Base-by-base conservation (phyloP, 1,140 invertebrate species). In the Danaus plexippus region DNA sequence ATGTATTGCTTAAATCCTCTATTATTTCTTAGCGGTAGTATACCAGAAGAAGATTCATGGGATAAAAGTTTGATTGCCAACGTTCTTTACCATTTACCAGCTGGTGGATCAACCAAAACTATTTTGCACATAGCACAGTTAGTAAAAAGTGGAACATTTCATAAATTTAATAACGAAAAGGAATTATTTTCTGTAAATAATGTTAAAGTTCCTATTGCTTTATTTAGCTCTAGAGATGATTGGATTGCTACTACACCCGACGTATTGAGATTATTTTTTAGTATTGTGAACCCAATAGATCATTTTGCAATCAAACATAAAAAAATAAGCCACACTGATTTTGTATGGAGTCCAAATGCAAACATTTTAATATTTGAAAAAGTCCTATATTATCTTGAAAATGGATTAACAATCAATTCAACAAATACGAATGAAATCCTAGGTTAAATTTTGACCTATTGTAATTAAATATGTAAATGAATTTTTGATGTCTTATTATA, bases 41-140 rank as follows among this genome's bases (percentile, higher is more conserved):
- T 94, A 76, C 78, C 90, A 12, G 67, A 80, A n/a, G 88, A 92
- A 73, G 89, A 90, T 61, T 90, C 91, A 3, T 71, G 90, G 88
- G 57, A 88, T 61, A 68, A 89, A 11, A 68, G 45, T 57, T 76
- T 79, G 18, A 57, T 92, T 11, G 88, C 91, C 3, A 88, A 91
- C 0, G 91, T 95, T 65, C 70, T 94, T 11, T 85, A 88, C 48
- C 94, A 96, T 70, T 88, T 90, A 18, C 95, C 95, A 3, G 92
- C 94, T 9, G 94, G 95, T 13, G 90, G 93, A 1, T 96, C 94
- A 9, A 91, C 91, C 1, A 90, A 92, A 74, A 94, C 94, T 50
- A 73, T 96, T 4, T 62, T 92, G 13, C 92, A 94, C 77, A 93
- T 89, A 59, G 88, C 87, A 0, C 92, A 91, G 87, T 87, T 90